Evolutionary conservation across 2,888 invertebrate species (phyloP).

Genomic region (Tetramorium bicarinatum): DNA sequence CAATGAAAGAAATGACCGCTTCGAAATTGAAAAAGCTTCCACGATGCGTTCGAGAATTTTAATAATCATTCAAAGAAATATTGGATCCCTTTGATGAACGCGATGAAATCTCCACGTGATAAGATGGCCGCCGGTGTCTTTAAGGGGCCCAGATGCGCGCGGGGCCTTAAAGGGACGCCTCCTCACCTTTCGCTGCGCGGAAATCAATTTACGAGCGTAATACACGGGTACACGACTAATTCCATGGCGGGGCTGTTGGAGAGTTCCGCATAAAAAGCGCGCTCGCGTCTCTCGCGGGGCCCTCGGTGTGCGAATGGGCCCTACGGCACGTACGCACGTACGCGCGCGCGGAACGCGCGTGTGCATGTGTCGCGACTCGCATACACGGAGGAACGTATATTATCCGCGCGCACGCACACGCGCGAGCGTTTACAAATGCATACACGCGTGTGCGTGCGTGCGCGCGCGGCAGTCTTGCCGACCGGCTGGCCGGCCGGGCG

Average conservation of each 20-base stretch:
- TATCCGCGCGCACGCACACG: not conserved
- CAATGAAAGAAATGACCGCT: not conserved
- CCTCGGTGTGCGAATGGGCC: constrained; percentile 59
- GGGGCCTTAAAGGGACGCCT: constrained; percentile 62
- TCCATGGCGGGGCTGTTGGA: constrained; percentile 71
- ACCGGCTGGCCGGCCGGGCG: constrained; percentile 73
- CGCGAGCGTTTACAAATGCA: not conserved
- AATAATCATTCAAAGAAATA: not conserved
- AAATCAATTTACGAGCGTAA: constrained; percentile 81
- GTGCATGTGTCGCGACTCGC: not conserved
- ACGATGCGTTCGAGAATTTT: not conserved
- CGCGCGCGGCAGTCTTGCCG: constrained; percentile 68
- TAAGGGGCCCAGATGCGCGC: constrained; percentile 44
- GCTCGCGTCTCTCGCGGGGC: constrained; percentile 31
- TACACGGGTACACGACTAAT: constrained; percentile 79
- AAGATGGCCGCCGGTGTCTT: constrained; percentile 55
- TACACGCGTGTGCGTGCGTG: not conserved
- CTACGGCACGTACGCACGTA: constrained; percentile 43
- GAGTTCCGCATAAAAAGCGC: constrained; percentile 71
- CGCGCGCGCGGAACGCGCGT: not conserved
- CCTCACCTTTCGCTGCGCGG: constrained; percentile 73
- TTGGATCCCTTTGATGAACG: not conserved
- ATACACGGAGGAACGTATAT: constrained; percentile 8
- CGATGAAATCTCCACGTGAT: constrained; percentile 13
- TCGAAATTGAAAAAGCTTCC: not conserved